phyloP scores from a whole-genome alignment of 2,888 invertebrate genomes.

The Calliscelio sp. region DNA sequence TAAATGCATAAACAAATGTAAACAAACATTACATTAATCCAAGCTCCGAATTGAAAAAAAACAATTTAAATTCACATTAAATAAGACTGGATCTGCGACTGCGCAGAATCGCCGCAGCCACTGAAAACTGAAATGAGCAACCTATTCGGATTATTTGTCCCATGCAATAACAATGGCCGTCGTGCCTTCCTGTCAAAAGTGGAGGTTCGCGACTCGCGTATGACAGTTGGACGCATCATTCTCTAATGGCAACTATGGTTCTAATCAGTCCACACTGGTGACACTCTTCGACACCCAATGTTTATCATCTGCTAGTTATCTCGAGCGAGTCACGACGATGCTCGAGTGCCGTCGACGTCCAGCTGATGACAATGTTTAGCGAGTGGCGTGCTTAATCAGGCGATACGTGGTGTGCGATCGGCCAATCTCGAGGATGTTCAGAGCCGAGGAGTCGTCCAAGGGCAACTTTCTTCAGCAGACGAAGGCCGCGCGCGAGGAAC shows the following conservation, averaged over 20 bases:
- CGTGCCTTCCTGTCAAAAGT: conserved; percentile 78
- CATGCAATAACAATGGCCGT: conserved; percentile 80
- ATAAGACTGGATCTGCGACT: no score
- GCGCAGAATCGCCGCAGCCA: no score
- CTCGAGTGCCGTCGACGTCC: conserved; percentile 69
- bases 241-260: conserved; percentile 67
- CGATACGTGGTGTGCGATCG: conserved; percentile 68
- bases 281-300: conserved; percentile 34
- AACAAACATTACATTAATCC: no score
- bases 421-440: conserved; percentile 87
- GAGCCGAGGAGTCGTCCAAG: conserved; percentile 89
- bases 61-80: no score
- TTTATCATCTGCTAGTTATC: conserved; percentile 72
- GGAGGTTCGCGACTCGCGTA: conserved; percentile 70
- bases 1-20: no score
- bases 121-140: no score
- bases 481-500: conserved; percentile 95
- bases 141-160: no score
- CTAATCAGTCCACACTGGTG: conserved; percentile 62
- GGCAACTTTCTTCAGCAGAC: conserved; percentile 95
- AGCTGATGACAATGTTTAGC: conserved; percentile 81
- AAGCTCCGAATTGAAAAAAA: no score
- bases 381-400: conserved; percentile 73
- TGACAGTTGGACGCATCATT: conserved; percentile 74
- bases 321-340: conserved; percentile 48